Conservation (phyloP, 2,113 vertebrate genomes). For the Rhodinocichla rosea region DNA sequence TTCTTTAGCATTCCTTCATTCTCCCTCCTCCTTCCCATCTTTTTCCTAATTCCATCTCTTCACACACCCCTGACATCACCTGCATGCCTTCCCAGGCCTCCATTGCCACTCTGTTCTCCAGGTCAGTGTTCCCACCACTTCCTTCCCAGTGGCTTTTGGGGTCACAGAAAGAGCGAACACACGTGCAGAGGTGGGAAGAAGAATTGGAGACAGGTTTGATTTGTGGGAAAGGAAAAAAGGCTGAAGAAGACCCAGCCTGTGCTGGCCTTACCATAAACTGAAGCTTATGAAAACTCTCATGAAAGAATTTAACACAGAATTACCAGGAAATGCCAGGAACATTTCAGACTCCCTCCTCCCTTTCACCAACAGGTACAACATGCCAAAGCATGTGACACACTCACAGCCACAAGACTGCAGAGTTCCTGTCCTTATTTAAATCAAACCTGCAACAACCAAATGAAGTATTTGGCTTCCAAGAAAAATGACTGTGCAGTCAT, state of each 20-base stretch:
- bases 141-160: neutral
- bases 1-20: neutral
- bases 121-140: neutral
- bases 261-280: neutral
- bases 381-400: neutral
- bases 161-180: neutral
- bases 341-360: neutral
- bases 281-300: neutral
- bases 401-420: neutral
- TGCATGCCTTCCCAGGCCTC: fast-evolving
- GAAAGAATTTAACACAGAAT: neutral
- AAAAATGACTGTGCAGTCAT: neutral
- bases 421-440: neutral
- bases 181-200: neutral
- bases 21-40: neutral
- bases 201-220: neutral
- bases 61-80: neutral
- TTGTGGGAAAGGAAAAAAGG: neutral
- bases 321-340: neutral
- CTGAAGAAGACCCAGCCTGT: neutral
- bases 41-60: neutral
- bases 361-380: neutral
- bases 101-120: neutral
- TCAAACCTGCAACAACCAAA: neutral
- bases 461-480: neutral